Evolutionary conservation across 1,140 invertebrate species (phyloP).

Genomic region (Aphelinus atriplicis): DNA sequence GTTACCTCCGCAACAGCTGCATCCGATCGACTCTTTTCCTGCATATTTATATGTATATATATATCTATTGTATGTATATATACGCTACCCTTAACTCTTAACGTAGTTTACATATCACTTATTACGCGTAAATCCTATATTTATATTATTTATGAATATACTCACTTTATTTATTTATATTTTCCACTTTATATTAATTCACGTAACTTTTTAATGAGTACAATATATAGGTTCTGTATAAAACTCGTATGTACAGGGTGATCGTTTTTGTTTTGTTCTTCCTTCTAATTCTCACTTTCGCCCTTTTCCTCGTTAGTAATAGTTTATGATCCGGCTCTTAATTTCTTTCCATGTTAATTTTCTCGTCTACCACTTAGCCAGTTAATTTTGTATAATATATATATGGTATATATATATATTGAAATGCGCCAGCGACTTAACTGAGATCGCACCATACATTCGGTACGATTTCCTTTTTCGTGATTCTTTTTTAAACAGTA

Average conservation of each 20-base stretch:
- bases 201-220: slow-evolving; percentile 59
- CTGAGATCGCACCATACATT: slow-evolving; percentile 11
- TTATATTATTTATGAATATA: slow-evolving; percentile 50
- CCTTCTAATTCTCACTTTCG: slow-evolving; percentile 12
- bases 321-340: slow-evolving; percentile 11
- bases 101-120: slow-evolving; percentile 40
- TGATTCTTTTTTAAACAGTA: slow-evolving; percentile 38
- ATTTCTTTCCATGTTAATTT: neutral
- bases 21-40: neutral
- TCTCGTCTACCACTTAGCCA: slow-evolving; percentile 15
- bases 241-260: slow-evolving; percentile 66
- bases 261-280: slow-evolving; percentile 50
- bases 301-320: slow-evolving; percentile 16
- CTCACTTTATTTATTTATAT: slow-evolving; percentile 45
- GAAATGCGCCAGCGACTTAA: slow-evolving; percentile 31
- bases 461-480: slow-evolving; percentile 30
- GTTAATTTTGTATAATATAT: slow-evolving; percentile 15
- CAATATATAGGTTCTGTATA: slow-evolving; percentile 64
- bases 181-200: slow-evolving; percentile 52
- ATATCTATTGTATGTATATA: slow-evolving; percentile 33
- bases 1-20: too few relatives aligned
- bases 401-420: slow-evolving; percentile 2
- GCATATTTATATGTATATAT: slow-evolving; percentile 30
- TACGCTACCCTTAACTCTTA: slow-evolving; percentile 30
- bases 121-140: slow-evolving; percentile 45